phyloP scores from a whole-genome alignment of 2,113 vertebrate genomes.

The Takifugu bimaculatus region DNA sequence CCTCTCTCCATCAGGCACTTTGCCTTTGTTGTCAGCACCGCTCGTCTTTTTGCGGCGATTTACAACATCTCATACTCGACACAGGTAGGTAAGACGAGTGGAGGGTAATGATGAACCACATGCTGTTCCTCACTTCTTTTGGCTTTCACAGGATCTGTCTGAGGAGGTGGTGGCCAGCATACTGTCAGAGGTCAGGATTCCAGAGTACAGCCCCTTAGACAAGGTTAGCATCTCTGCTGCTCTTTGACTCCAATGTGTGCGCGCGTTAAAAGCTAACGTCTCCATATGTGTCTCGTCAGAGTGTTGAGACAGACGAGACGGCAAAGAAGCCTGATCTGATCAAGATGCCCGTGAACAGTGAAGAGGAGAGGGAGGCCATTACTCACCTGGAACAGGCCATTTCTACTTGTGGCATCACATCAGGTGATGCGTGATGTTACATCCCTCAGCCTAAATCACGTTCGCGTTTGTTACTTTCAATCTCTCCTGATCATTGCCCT shows the following conservation, averaged over 20 bases:
- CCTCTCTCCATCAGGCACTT: conserved; percentile 80
- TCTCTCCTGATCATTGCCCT: background rate
- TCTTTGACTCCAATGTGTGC: background rate
- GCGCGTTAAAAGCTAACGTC: background rate
- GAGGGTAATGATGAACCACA: background rate
- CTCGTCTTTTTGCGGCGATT: conserved; percentile 85
- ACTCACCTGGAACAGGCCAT: conserved; percentile 83
- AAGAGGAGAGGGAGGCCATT: conserved; percentile 91
- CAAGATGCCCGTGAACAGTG: conserved; percentile 84
- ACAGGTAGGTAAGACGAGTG: conserved; percentile 70
- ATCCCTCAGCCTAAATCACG: too few species aligned
- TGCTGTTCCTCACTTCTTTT: background rate
- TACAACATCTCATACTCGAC: conserved; percentile 86
- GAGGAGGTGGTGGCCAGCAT: conserved; percentile 77
- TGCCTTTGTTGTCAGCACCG: conserved; percentile 86
- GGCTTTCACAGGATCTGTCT: conserved; percentile 78
- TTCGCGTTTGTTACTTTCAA: too few species aligned
- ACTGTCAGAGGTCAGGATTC: conserved; percentile 80
- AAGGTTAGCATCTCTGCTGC: conserved; percentile 76
- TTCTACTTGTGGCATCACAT: conserved; percentile 70
- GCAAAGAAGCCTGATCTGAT: conserved; percentile 86
- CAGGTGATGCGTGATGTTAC: conserved; percentile 66
- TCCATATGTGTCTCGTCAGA: conserved; percentile 64
- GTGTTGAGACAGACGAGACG: conserved; percentile 91
- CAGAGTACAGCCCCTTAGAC: conserved; percentile 88